phyloP scores from a whole-genome alignment of 1,140 invertebrate genomes.

The Drosophila quadrilineata region DNA sequence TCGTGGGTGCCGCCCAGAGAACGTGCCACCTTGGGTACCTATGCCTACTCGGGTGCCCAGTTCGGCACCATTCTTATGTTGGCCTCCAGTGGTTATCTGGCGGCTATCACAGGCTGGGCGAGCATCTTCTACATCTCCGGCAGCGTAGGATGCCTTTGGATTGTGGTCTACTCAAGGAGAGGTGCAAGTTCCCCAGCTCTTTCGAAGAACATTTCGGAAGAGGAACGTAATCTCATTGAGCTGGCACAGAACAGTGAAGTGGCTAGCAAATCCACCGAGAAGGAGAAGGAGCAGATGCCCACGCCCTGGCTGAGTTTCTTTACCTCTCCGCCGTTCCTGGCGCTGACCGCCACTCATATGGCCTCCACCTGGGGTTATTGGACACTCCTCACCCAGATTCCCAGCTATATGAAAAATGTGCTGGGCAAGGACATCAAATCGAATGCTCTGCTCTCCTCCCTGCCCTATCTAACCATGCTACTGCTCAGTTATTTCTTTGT shows the following conservation, averaged over 20 bases:
- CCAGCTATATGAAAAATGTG: constrained; percentile 93
- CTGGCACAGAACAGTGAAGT: constrained; percentile 33
- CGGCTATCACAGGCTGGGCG: constrained; percentile 88
- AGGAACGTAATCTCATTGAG: constrained; percentile 86
- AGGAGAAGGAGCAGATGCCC: constrained; percentile 33
- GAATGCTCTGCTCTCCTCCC: constrained; percentile 87
- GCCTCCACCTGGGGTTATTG: constrained; percentile 97
- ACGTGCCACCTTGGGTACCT: constrained; percentile 83
- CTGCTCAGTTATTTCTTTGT: constrained; percentile 87
- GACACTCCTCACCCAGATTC: constrained; percentile 95
- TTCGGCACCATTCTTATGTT: constrained; percentile 88
- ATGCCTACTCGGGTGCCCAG: constrained; percentile 85
- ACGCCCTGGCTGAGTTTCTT: constrained; percentile 89
- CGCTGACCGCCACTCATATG: constrained; percentile 90
- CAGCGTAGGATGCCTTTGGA: constrained; percentile 84
- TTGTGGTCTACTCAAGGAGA: constrained; percentile 84
- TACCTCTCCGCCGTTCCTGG: constrained; percentile 90
- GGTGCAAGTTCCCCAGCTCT: constrained; percentile 86
- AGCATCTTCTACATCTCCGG: constrained; percentile 91
- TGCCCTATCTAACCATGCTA: constrained; percentile 86
- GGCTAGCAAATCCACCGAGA: constrained; percentile 7
- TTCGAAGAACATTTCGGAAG: constrained; percentile 83
- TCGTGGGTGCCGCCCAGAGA: constrained; percentile 87
- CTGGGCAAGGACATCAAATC: constrained; percentile 90
- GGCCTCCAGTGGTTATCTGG: constrained; percentile 69